phyloP scores from a whole-genome alignment of 2,888 invertebrate species.

The Elysia crispata region DNA sequence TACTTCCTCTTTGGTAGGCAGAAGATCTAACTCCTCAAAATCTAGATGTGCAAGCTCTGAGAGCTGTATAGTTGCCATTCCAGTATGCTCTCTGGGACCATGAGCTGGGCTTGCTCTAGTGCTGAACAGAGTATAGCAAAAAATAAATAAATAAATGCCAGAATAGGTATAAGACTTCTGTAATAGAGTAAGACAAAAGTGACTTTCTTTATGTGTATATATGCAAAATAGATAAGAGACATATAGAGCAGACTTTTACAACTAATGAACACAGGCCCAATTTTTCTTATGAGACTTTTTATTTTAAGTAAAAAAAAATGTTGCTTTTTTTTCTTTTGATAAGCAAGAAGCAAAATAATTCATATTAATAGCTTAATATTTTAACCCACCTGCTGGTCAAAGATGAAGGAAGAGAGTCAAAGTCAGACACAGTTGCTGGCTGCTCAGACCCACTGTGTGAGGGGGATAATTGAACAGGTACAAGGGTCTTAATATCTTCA shows the following conservation, averaged over 20 bases:
- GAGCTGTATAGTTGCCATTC: slow-evolving; percentile 26
- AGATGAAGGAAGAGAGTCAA: slow-evolving; percentile 49
- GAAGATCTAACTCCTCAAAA: slow-evolving; percentile 61
- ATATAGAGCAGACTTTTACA: too few relatives aligned
- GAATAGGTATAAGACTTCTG: too few relatives aligned
- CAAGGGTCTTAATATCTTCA: slow-evolving; percentile 71
- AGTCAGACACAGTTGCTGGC: slow-evolving; percentile 47
- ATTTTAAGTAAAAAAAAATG: too few relatives aligned
- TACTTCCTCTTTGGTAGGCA: slow-evolving; percentile 68
- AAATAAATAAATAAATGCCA: neutral
- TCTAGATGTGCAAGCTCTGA: neutral
- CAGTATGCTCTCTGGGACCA: neutral
- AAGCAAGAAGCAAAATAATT: neutral
- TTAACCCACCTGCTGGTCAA: slow-evolving; percentile 28
- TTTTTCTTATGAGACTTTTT: too few relatives aligned
- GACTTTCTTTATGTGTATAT: too few relatives aligned
- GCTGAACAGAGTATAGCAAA: neutral
- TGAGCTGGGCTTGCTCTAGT: slow-evolving; percentile 29
- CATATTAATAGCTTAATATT: neutral
- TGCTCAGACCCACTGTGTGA: slow-evolving; percentile 58
- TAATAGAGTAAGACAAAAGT: too few relatives aligned
- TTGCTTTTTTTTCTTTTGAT: neutral
- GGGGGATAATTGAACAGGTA: slow-evolving; percentile 64
- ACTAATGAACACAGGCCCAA: too few relatives aligned
- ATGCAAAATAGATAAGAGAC: too few relatives aligned